These are phyloP conservation scores for Orchesella flavescens DNA, from an alignment of 2,888 invertebrate species.

Conservation along the genomic window DNA sequence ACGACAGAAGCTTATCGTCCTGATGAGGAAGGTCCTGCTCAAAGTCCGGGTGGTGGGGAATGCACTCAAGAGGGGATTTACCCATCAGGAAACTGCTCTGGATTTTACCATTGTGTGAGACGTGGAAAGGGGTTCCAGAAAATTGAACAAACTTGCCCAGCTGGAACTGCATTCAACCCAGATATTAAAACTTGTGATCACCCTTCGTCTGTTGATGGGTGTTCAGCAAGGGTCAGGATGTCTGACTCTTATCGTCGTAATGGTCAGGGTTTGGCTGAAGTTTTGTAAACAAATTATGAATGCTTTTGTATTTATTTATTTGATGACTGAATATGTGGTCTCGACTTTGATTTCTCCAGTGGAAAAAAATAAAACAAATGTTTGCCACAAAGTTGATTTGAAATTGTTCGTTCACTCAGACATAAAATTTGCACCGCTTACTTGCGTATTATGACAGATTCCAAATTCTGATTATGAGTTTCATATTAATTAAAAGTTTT, in stretches of 20 bases:
- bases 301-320: too few species aligned
- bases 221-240: conserved; percentile 22
- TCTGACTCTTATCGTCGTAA: neutral
- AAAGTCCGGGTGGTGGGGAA: conserved; percentile 6
- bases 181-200: conserved; percentile 67
- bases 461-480: too few species aligned
- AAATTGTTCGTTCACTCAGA: too few species aligned
- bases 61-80: conserved; percentile 50
- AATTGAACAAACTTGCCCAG: conserved; percentile 63
- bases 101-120: conserved; percentile 48
- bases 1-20: neutral
- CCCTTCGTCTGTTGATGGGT: conserved; percentile 49
- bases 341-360: too few species aligned
- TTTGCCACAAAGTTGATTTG: too few species aligned
- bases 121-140: conserved; percentile 44
- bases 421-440: too few species aligned
- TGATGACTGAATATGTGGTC: too few species aligned
- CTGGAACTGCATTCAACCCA: conserved; percentile 68
- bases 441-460: too few species aligned
- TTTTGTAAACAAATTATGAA: neutral
- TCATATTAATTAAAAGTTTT: too few species aligned
- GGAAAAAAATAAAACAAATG: too few species aligned
- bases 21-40: neutral
- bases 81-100: conserved; percentile 50
- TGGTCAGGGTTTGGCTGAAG: neutral